phyloP scores from a whole-genome alignment of 2,797 vertebrate genomes.

The Lutjanus argentimaculatus region DNA sequence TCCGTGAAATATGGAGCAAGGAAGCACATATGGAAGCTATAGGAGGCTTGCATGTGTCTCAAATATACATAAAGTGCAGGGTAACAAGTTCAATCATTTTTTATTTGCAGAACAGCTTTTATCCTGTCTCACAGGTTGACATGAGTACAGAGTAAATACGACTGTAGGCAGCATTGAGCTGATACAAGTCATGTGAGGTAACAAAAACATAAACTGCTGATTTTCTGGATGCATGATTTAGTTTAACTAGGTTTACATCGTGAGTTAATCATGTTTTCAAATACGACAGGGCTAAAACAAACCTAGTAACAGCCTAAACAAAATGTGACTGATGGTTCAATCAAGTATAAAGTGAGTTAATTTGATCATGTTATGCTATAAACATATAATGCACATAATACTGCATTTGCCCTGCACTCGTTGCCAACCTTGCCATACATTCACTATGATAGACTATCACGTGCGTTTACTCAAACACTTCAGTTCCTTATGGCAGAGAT shows the following conservation, averaged over 20 bases:
- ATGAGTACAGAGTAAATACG: slow-evolving; percentile 12
- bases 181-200: slow-evolving; percentile 37
- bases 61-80: neutral
- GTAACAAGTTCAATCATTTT: slow-evolving; percentile 7
- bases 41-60: slow-evolving; percentile 5
- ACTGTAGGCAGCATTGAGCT: slow-evolving; percentile 11
- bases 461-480: too few species aligned
- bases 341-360: neutral
- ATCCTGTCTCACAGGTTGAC: neutral
- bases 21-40: slow-evolving; percentile 33
- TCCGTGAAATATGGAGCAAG: slow-evolving; percentile 60
- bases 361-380: neutral
- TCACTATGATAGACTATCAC: neutral
- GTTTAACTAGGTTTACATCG: neutral
- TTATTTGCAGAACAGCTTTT: slow-evolving; percentile 28
- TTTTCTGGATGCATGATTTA: neutral
- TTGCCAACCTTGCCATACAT: neutral
- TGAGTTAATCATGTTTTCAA: neutral
- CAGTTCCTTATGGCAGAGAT: too few species aligned
- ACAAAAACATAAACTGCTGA: slow-evolving; percentile 27
- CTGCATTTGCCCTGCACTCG: neutral
- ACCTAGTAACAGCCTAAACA: neutral
- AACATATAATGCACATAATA: too few species aligned
- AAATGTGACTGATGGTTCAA: neutral
- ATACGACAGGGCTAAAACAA: neutral